Evolutionary conservation across 2,797 vertebrate genomes (phyloP).

Genomic region (Pyrocephalus nanus): DNA sequence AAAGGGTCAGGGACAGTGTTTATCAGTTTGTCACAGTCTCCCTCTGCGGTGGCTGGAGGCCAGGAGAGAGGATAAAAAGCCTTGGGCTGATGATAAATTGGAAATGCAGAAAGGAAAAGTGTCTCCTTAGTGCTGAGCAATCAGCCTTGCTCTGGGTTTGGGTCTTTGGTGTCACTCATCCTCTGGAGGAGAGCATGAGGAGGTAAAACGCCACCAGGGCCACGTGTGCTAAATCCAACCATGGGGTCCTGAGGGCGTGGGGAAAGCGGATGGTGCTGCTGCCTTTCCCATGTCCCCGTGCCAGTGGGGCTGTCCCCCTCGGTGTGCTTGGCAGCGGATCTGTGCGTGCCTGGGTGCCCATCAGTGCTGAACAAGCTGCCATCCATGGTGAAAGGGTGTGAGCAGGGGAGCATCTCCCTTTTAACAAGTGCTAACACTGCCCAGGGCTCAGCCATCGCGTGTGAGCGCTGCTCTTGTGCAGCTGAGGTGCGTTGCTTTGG

Average conservation of each 20-base stretch:
- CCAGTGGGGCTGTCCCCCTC: background rate
- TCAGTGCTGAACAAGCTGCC: fast-evolving
- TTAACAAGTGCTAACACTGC: background rate
- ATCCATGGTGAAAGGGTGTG: fast-evolving
- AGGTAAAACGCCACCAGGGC: background rate
- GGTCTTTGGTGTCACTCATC: background rate
- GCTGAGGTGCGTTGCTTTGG: fast-evolving
- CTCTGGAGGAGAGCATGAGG: background rate
- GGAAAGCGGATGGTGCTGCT: background rate
- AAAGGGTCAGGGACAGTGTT: background rate
- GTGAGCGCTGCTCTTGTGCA: fast-evolving
- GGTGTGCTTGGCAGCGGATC: background rate
- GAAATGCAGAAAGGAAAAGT: background rate
- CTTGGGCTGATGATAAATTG: background rate
- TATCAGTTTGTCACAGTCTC: conserved; percentile 41
- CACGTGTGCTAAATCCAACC: fast-evolving
- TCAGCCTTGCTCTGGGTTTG: background rate
- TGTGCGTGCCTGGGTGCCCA: background rate
- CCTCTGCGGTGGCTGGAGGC: background rate
- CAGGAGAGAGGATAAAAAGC: conserved; percentile 8
- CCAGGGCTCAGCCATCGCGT: background rate
- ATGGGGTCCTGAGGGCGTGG: fast-evolving
- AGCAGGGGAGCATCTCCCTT: background rate
- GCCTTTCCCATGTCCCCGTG: fast-evolving
- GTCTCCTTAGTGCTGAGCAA: background rate